Evolutionary conservation across 2,888 invertebrate genomes (phyloP).

Genomic region (Drosophila austrosaltans): DNA sequence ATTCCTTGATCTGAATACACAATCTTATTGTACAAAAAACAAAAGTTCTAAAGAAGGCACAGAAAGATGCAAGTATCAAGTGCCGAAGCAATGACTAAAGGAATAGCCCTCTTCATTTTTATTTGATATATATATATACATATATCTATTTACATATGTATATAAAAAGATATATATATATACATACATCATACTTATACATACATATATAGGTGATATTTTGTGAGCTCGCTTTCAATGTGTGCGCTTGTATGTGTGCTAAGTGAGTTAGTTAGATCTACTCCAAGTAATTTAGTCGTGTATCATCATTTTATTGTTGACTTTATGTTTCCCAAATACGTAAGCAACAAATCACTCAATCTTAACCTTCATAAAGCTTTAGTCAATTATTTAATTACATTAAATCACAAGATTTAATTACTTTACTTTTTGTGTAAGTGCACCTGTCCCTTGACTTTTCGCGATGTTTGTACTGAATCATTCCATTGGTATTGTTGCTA

Average conservation of each 20-base stretch:
- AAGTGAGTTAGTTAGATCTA: constrained; percentile 50
- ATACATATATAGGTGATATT: constrained; percentile 53
- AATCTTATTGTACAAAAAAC: not conserved
- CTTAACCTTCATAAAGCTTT: not conserved
- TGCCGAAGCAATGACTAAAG: not conserved
- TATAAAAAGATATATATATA: not conserved
- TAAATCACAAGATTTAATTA: not conserved
- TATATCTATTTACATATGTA: not conserved
- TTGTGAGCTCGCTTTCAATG: constrained; percentile 50
- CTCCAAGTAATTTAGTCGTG: constrained; percentile 34
- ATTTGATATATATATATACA: constrained; percentile 28
- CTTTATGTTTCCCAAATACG: constrained; percentile 36
- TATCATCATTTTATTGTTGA: constrained; percentile 36
- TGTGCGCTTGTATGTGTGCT: constrained; percentile 63
- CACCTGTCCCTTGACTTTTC: constrained; percentile 3
- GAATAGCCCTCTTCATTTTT: not conserved
- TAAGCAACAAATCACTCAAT: constrained; percentile 64
- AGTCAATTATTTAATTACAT: constrained; percentile 9
- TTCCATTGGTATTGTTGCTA: constrained; percentile 11
- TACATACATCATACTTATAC: not conserved
- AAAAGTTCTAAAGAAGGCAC: not conserved
- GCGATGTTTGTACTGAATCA: not conserved
- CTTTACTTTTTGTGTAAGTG: not conserved
- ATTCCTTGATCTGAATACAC: not conserved
- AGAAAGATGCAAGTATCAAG: not conserved